Evolutionary conservation across 2,888 invertebrate genomes (phyloP), one percentile per base, ranked within the genome.

Genomic region (Heteropelma amictum): DNA sequence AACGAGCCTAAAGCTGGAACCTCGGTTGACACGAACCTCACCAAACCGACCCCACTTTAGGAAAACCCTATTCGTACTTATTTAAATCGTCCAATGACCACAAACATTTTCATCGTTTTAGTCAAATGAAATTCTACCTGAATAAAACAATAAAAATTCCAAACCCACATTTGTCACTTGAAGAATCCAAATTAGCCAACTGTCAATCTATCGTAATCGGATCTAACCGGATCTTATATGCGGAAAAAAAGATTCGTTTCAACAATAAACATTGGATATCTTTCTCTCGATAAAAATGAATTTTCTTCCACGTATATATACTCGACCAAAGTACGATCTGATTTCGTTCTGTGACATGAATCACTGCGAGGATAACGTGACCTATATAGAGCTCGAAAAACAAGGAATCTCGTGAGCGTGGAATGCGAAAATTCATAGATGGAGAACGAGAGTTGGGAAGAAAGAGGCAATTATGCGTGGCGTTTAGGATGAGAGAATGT

Each of bases 21-120:
- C 71, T 72, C 47, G 45, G 56, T 63, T 26, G 68, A 49, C 72
- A 72, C 77, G 75, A 64, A 76, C 75, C 76, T 76, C 61, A 76
- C 79, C 79, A 77, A 81, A 80, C 81, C 78, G 80, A 83, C 81
- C 81, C 79, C 64, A 78, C 77, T 77, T 77, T 71, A 53, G 17
- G 53, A 30, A 54, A 42, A 45, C 40, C 28, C 58, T 58, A 47
- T 54, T 71, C 26, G 49, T 19, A 35, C 14, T 35, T 33, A 61
- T 51, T 71, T 12, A 2, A 71, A 47, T 58, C 28, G 3, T 21
- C 12, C 21, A n/a, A 47, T 47, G 3, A 23, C 23, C 3, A 12
- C n/a, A 45, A 35, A 47, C 30, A 30, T 53, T 51, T 42, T 14
- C 12, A 7, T 45, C 10, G 7, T 7, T 21, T 26, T 3, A 45